These are phyloP conservation scores for Taeniopygia guttata DNA, from an alignment of 2,797 vertebrate genomes.

Conservation along the genomic window DNA sequence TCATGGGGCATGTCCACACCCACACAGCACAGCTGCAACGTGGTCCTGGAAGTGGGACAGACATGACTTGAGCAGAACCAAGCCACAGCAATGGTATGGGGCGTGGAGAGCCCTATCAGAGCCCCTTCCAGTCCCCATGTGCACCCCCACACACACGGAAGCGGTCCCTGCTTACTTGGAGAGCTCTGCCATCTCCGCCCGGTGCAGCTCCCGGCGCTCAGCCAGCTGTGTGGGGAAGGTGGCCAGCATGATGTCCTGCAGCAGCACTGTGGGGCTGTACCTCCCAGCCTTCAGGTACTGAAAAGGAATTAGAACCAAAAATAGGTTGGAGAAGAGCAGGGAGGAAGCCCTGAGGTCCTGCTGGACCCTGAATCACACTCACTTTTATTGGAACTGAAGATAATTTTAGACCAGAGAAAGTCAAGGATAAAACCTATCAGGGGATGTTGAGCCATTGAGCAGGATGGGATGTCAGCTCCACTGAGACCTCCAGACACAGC, in stretches of 20 bases:
- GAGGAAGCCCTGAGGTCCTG: not conserved
- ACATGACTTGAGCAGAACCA: not conserved
- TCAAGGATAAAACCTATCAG: not conserved
- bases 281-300: conserved; percentile 87
- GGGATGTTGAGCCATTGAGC: not conserved
- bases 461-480: not conserved
- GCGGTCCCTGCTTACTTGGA: conserved; percentile 81
- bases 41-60: not conserved
- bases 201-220: conserved; percentile 84
- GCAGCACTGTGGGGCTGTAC: conserved; percentile 80
- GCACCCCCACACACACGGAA: rapidly evolving
- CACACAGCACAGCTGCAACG: not conserved
- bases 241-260: conserved; percentile 82
- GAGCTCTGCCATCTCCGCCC: conserved; percentile 86
- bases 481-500: not conserved
- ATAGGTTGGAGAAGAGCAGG: not conserved
- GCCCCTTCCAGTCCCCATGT: rapidly evolving
- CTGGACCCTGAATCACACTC: rapidly evolving
- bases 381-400: not conserved
- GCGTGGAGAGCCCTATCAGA: not conserved
- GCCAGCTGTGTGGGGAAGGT: conserved; percentile 82
- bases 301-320: conserved; percentile 2
- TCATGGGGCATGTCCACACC: not conserved
- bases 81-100: not conserved
- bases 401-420: conserved; percentile 1